Evolutionary conservation across 2,888 invertebrate genomes (phyloP), one percentile per base, ranked within the genome.

Genomic region (Cantharis flavilabris): DNA sequence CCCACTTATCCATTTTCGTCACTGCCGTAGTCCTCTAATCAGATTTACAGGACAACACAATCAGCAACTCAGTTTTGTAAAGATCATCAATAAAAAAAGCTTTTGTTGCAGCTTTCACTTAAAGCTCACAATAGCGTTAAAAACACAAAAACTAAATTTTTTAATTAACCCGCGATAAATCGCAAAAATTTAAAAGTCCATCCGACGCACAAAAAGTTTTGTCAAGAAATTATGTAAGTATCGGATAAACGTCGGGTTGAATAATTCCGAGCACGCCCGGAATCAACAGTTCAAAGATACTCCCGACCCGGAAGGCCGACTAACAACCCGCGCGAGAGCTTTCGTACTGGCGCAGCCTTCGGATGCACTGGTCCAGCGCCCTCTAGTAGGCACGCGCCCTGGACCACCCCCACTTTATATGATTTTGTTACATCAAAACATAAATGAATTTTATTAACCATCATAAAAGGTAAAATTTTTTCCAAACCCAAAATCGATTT

Each of bases 361-460:
- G 16, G 78, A 76, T 80, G 81, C 77, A 76, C 76, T 77, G 80
- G 81, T 80, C 80, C 80, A 80, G 80, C 79, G 77, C 79, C 79
- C 77, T 79, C 80, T 76, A 63, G 73, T 75, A 80, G 74, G 80
- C 82, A 81, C 75, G 81, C 81, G 82, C 80, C 65, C 69, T 79
- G 73, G 70, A 62, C 76, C 33, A 62, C 78, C 79, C 79, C 75
- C 79, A 74, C 79, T 80, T 78, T 80, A 79, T 76, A 79, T 80
- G 79, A 83, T 82, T 83, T 82, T 81, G 83, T 83, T 83, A 83
- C 81, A 82, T 81, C 81, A 83, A 83, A 83, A 82, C 82, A 82
- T 80, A 81, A 83, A 83, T 83, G 81, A 82, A 81, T 82, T 83
- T 67, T 80, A 73, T 80, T 76, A 81, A 82, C 80, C 79, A 79